Evolutionary conservation across 2,797 vertebrate species (phyloP).

Genomic region (Gymnothorax reevesii): DNA sequence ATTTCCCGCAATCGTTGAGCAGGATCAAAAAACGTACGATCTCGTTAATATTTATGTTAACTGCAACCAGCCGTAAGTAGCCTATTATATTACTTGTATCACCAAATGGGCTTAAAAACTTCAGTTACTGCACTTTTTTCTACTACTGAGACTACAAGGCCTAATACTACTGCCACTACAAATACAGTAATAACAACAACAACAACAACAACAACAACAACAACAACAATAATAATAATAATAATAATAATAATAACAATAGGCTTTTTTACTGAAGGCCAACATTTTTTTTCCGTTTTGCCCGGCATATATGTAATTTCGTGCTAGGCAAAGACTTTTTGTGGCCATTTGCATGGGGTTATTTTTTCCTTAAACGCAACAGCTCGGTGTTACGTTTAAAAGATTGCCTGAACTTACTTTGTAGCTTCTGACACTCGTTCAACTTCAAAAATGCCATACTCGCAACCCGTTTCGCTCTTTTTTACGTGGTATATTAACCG

Average conservation of each 20-base stretch:
- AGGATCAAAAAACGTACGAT: slow-evolving; percentile 60
- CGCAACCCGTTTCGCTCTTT: background rate
- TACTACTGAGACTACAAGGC: no score
- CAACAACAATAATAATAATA: no score
- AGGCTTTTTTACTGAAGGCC: no score
- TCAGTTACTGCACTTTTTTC: background rate
- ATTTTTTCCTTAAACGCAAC: background rate
- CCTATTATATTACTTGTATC: background rate
- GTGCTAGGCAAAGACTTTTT: background rate
- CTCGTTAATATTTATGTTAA: slow-evolving; percentile 61
- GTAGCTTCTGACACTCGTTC: background rate
- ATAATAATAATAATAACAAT: no score
- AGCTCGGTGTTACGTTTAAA: background rate
- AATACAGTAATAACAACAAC: background rate
- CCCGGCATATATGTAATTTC: no score
- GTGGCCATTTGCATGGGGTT: background rate
- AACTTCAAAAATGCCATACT: background rate
- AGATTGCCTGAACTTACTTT: background rate
- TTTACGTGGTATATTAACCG: background rate
- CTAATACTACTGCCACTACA: background rate
- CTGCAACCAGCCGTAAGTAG: slow-evolving; percentile 3
- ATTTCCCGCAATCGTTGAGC: slow-evolving; percentile 14
- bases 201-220: no score
- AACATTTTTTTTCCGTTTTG: no score
- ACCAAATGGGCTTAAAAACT: background rate